These are phyloP conservation scores for Dermochelys coriacea DNA, from an alignment of 2,797 vertebrate genomes.

Conservation along the genomic window DNA sequence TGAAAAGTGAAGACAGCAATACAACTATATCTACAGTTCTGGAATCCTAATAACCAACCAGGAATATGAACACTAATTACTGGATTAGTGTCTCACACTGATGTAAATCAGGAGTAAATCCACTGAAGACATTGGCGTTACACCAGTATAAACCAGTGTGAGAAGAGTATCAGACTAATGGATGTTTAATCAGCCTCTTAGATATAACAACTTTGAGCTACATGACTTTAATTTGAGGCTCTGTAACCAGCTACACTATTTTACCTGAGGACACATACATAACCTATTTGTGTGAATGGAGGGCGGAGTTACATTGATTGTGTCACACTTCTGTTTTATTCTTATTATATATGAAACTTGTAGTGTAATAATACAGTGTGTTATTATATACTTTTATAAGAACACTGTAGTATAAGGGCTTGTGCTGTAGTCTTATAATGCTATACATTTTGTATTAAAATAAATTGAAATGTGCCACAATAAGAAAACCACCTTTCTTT, in stretches of 20 bases:
- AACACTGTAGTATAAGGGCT: not conserved
- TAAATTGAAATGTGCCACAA: conserved; percentile 34
- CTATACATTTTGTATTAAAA: not conserved
- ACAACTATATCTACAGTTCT: not conserved
- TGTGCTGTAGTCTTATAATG: not conserved
- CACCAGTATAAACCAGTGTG: conserved; percentile 4
- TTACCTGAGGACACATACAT: not conserved
- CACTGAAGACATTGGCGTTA: not conserved
- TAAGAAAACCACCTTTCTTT: conserved; percentile 20
- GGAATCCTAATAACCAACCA: conserved; percentile 7
- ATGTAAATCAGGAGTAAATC: not conserved
- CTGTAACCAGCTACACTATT: not conserved
- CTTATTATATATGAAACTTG: not conserved
- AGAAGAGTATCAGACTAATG: not conserved
- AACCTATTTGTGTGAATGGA: not conserved
- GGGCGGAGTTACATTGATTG: not conserved
- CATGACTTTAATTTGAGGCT: not conserved
- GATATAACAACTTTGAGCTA: not conserved
- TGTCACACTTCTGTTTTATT: not conserved
- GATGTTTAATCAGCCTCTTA: not conserved
- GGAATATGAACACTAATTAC: not conserved
- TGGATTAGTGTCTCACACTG: not conserved
- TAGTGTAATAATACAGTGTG: not conserved
- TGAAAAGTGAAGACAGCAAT: not conserved
- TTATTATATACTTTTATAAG: not conserved